Conservation (phyloP, 1,140 invertebrate genomes). For the Patella vulgata region DNA sequence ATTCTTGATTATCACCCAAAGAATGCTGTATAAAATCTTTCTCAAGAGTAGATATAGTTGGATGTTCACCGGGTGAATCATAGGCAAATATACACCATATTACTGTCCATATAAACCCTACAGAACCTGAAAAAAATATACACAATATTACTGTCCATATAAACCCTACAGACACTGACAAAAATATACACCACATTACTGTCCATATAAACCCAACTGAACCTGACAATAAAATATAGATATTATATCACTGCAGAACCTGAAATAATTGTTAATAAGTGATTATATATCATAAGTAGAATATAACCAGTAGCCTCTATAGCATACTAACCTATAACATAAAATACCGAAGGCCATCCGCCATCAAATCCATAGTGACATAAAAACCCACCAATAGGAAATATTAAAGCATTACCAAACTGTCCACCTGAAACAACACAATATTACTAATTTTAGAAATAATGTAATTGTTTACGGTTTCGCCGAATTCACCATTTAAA, state of each 20-base stretch:
- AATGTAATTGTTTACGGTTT: background rate
- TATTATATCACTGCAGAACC: no score
- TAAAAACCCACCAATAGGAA: slow-evolving; percentile 60
- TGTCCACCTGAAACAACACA: slow-evolving; percentile 45
- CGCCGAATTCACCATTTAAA: slow-evolving; percentile 1
- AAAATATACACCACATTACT: slow-evolving; percentile 57
- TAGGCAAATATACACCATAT: slow-evolving; percentile 60
- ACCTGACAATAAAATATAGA: slow-evolving; percentile 34
- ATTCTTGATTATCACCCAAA: no score
- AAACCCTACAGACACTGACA: no score
- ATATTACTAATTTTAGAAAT: background rate
- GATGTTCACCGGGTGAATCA: slow-evolving; percentile 55
- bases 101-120: slow-evolving; percentile 59
- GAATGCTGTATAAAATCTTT: slow-evolving; percentile 58
- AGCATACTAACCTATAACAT: slow-evolving; percentile 83
- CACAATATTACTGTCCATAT: no score
- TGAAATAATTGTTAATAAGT: no score
- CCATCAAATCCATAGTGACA: slow-evolving; percentile 65
- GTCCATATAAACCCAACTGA: slow-evolving; percentile 58
- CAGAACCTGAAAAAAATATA: slow-evolving; percentile 33
- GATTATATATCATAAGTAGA: no score
- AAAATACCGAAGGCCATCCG: slow-evolving; percentile 90
- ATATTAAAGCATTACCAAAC: slow-evolving; percentile 64
- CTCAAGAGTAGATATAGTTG: slow-evolving; percentile 52
- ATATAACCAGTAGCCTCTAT: no score